These are phyloP conservation scores for Aythya fuligula DNA, from an alignment of 2,797 vertebrate species.

Conservation along the genomic window DNA sequence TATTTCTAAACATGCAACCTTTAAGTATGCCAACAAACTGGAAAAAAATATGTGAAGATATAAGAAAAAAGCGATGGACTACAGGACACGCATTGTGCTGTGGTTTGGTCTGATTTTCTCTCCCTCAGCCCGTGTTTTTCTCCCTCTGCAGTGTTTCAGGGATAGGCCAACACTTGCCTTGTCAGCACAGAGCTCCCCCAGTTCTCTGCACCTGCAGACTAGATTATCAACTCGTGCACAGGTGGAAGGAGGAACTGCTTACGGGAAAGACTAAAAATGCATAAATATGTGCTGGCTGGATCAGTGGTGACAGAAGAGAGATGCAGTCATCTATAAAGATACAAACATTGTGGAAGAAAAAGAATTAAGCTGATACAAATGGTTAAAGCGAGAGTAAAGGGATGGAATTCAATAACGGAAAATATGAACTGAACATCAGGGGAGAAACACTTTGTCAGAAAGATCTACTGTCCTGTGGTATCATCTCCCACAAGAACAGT, in stretches of 20 bases:
- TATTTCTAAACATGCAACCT: not conserved
- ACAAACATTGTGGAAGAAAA: not conserved
- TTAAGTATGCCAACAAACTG: not conserved
- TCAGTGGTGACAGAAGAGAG: not conserved
- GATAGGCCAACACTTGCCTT: not conserved
- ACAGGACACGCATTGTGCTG: not conserved
- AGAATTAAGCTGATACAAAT: not conserved
- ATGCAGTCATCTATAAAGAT: not conserved
- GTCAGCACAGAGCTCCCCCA: not conserved
- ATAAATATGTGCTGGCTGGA: not conserved
- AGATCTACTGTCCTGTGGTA: not conserved
- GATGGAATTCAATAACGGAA: constrained; percentile 15
- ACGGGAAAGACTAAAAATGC: not conserved
- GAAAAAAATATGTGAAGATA: not conserved
- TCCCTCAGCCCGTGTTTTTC: not conserved
- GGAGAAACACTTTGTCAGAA: constrained; percentile 5
- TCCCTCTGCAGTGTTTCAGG: not conserved
- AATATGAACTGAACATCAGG: not conserved
- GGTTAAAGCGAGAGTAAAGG: not conserved
- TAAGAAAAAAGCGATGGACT: not conserved
- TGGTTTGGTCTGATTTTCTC: not conserved
- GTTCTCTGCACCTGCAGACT: not conserved
- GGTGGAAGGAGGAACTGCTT: not conserved
- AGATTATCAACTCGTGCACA: not conserved
- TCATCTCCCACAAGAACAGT: not conserved